Conservation (phyloP, 1,140 invertebrate genomes). For the Lysiphlebus fabarum region DNA sequence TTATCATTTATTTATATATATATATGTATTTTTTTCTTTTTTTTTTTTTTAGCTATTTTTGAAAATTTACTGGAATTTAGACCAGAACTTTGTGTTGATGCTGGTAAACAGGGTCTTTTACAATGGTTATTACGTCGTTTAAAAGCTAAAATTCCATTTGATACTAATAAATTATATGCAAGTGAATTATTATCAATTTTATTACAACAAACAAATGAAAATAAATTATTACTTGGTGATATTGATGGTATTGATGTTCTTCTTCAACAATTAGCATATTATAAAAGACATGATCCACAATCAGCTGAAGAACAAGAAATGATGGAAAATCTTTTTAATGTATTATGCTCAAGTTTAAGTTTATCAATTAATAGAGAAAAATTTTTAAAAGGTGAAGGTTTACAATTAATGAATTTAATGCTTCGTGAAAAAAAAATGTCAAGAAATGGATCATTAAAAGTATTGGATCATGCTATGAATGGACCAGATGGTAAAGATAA, state of each 20-base stretch:
- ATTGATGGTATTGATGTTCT: constrained; percentile 95
- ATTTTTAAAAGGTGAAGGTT: constrained; percentile 91
- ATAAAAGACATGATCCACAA: constrained; percentile 91
- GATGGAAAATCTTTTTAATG: constrained; percentile 98
- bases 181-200: constrained; percentile 96
- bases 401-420: constrained; percentile 97
- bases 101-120: constrained; percentile 85
- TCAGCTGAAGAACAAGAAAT: constrained; percentile 92
- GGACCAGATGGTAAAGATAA: constrained; percentile 91
- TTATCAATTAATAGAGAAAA: constrained; percentile 81
- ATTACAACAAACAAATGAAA: constrained; percentile 84
- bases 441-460: constrained; percentile 93
- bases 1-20: too few species aligned
- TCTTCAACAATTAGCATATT: constrained; percentile 92
- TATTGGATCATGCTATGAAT: constrained; percentile 93
- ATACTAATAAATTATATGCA: constrained; percentile 93
- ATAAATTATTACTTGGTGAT: constrained; percentile 80
- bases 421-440: constrained; percentile 95
- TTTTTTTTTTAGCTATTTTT: constrained; percentile 66
- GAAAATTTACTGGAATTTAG: constrained; percentile 92
- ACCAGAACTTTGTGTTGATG: constrained; percentile 77
- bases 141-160: constrained; percentile 84
- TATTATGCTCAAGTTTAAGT: constrained; percentile 91
- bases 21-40: constrained; percentile 14
- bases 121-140: constrained; percentile 90